Conservation (phyloP, 2,888 invertebrate species). For the Dolomedes plantarius region DNA sequence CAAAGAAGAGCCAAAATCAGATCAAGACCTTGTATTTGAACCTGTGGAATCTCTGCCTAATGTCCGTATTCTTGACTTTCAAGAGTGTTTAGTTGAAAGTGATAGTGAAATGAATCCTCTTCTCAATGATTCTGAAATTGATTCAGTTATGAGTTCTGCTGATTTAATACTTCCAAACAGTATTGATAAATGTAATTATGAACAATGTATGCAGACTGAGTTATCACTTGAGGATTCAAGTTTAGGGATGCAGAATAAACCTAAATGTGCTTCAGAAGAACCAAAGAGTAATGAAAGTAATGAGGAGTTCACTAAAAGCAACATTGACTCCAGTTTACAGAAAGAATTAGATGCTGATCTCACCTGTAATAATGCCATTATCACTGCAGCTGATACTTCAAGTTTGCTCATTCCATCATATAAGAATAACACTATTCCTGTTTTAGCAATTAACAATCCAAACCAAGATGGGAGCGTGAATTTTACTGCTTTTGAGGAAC, state of each 20-base stretch:
- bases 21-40: neutral
- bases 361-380: constrained; percentile 12
- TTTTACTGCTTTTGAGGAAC: constrained; percentile 5
- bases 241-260: neutral
- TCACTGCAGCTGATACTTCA: constrained; percentile 27
- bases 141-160: neutral
- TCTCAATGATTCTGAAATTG: constrained; percentile 2
- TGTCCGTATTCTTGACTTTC: constrained; percentile 23
- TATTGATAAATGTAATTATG: neutral
- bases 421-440: constrained; percentile 24
- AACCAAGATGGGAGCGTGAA: neutral
- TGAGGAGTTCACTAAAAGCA: neutral
- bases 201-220: neutral
- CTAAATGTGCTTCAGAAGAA: neutral
- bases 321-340: neutral
- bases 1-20: neutral
- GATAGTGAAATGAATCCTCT: constrained; percentile 22
- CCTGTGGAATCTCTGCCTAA: neutral
- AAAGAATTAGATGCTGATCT: neutral
- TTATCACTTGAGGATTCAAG: neutral
- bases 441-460: constrained; percentile 17
- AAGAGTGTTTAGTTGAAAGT: constrained; percentile 23
- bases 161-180: neutral
- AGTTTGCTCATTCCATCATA: constrained; percentile 2
- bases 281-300: neutral